A percentile compares a stretch with the other conserved stretches of the same genome.
Evolutionary conservation across 2,797 vertebrate genomes (phyloP).

Genomic region (Amblyraja radiata): DNA sequence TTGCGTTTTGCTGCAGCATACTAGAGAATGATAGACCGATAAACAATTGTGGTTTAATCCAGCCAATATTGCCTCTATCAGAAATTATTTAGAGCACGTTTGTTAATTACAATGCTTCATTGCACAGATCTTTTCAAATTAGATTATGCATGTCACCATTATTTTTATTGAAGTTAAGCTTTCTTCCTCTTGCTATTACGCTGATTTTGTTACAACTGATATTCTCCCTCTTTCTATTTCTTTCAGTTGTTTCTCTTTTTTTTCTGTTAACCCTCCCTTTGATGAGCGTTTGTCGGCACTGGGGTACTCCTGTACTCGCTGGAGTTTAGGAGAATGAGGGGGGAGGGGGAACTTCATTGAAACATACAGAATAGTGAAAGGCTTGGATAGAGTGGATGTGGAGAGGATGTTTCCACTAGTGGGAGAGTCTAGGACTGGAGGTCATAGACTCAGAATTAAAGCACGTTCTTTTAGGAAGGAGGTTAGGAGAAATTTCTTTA

Average conservation of each 20-base stretch:
- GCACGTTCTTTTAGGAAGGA: too few relatives aligned
- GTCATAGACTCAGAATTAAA: too few relatives aligned
- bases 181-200: not conserved
- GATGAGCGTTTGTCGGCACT: too few relatives aligned
- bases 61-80: not conserved
- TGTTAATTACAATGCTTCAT: not conserved
- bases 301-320: too few relatives aligned
- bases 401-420: too few relatives aligned
- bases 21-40: not conserved
- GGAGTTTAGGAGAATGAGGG: too few relatives aligned
- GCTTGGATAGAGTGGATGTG: too few relatives aligned
- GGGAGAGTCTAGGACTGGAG: too few relatives aligned
- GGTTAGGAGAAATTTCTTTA: too few relatives aligned
- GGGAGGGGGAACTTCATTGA: too few relatives aligned
- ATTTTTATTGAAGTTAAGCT: conserved; percentile 17
- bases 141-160: not conserved
- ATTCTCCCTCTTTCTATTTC: not conserved
- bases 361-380: too few relatives aligned
- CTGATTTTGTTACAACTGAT: not conserved
- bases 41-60: not conserved
- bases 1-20: not conserved
- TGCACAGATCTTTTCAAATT: not conserved
- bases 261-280: not conserved
- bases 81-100: not conserved
- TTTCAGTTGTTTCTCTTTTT: conserved; percentile 30